Evolutionary conservation across 2,113 vertebrate species (phyloP).

Genomic region (Propithecus coquereli): DNA sequence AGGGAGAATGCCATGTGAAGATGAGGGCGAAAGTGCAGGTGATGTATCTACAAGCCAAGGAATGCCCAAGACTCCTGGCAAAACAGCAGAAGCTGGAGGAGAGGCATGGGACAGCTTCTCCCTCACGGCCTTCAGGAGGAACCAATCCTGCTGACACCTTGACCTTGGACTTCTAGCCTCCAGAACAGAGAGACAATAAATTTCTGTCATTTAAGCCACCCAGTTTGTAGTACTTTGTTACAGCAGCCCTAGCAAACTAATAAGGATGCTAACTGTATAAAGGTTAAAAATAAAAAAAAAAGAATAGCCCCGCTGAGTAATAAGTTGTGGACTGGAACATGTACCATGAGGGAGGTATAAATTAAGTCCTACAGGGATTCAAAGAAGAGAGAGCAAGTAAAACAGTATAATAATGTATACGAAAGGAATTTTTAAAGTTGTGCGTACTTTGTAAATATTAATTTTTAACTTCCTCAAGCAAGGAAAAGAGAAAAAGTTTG

Average conservation of each 20-base stretch:
- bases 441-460: background rate
- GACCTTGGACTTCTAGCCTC: background rate
- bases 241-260: background rate
- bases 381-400: background rate
- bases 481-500: background rate
- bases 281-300: background rate
- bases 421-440: background rate
- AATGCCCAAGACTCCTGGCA: background rate
- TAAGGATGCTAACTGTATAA: background rate
- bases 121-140: background rate
- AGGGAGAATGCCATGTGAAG: background rate
- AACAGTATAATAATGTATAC: background rate
- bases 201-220: background rate
- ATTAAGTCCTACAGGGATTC: background rate
- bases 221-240: background rate
- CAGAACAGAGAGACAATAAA: background rate
- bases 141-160: background rate
- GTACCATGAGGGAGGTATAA: background rate
- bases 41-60: background rate
- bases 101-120: fast-evolving
- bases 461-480: slow-evolving; percentile 24
- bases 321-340: background rate
- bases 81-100: background rate
- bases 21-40: background rate
- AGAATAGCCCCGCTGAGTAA: background rate